phyloP scores from a whole-genome alignment of 1,140 invertebrate species.

The Zaprionus davidi region DNA sequence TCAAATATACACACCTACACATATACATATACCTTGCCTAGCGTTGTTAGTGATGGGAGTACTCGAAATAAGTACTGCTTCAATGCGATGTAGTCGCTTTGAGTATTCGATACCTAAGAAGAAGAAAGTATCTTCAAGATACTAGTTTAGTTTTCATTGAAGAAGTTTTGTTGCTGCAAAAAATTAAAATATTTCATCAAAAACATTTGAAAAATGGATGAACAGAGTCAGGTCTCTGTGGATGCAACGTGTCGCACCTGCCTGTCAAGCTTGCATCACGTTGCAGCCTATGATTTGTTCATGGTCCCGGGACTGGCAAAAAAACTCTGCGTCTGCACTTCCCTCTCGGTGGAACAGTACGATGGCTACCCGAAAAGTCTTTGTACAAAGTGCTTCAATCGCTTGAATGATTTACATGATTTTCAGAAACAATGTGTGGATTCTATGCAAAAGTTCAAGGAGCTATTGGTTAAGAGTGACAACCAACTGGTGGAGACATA shows the following conservation, averaged over 20 bases:
- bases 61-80: background rate
- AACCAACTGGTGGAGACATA: background rate
- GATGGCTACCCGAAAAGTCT: conserved; percentile 76
- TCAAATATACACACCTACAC: conserved; percentile 2
- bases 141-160: background rate
- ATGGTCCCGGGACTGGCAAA: conserved; percentile 73
- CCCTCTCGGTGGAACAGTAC: conserved; percentile 67
- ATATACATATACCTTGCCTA: background rate
- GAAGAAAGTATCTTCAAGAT: background rate
- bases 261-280: conserved; percentile 58
- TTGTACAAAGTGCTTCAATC: conserved; percentile 62
- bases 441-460: conserved; percentile 70
- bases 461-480: conserved; percentile 49
- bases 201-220: conserved; percentile 44
- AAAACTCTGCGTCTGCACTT: conserved; percentile 73
- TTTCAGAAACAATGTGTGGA: conserved; percentile 75
- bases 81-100: background rate
- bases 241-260: conserved; percentile 76
- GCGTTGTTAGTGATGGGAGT: conserved; percentile 1
- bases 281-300: conserved; percentile 65
- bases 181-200: conserved; percentile 1
- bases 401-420: conserved; percentile 72
- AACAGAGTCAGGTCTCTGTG: conserved; percentile 56
- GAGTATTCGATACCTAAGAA: background rate
- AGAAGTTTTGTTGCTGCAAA: background rate